Base-by-base conservation (phyloP, 2,888 invertebrate genomes). In the Diadromus collaris region DNA sequence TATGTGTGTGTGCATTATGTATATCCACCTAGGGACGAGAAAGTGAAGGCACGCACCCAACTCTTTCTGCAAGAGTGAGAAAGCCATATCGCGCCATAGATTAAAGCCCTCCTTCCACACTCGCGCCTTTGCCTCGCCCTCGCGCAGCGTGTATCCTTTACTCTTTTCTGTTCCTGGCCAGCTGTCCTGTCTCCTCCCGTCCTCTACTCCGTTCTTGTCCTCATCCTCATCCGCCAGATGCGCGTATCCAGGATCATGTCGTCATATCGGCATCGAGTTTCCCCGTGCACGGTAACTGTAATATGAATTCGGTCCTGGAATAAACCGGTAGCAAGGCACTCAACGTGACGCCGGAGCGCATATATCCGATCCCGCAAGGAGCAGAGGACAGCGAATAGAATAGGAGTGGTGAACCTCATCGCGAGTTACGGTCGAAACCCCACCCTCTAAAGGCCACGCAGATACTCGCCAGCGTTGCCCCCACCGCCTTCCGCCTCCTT, bases 41-140 rank as follows among this genome's bases (percentile, higher is more conserved):
- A 77, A 69, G 74, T 71, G 74, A 29, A 46, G 68, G 48, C 63
- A 54, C 34, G 46, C 29, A 58, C 60, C 67, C 24, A 34, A 63
- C 78, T 74, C 60, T 68, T 63, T 60, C 41, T 60, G 78, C 19
- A 54, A 73, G 81, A 76, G 64, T 16, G 79, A 79, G 64, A 64
- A 41, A 69, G 80, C 77, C 54, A 80, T 76, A 80, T 83, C 85
- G 88, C 56, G 86, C 88, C 89, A 89, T 90, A 90, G 90, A 90
- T 90, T 90, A 90, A 90, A 90, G 90, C 86, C 87, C 89, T 90
- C 86, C 89, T 89, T 90, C 89, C 88, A 88, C 85, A 84, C 89
- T 89, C 87, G 86, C 88, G 87, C 90, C 88, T 90, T 88, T 87
- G 71, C 68, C 78, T 74, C 77, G 51, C 48, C 71, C 61, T 80